Evolutionary conservation across 2,113 vertebrate species (phyloP).

Genomic region (Notarius quadriscutis): DNA sequence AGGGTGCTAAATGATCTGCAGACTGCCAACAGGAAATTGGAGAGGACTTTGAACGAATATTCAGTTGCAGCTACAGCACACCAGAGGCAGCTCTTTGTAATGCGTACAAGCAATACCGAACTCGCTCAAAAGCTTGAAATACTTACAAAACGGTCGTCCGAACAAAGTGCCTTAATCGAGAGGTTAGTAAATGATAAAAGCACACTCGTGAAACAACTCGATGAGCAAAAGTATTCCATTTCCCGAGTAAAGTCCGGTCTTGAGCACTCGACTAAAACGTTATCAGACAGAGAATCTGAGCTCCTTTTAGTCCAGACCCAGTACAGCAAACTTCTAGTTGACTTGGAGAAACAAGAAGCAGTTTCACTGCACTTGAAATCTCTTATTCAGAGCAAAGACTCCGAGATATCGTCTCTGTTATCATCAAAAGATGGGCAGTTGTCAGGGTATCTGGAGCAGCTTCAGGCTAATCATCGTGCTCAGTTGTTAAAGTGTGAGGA

Average conservation of each 20-base stretch:
- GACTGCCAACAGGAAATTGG: constrained; percentile 64
- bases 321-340: constrained; percentile 66
- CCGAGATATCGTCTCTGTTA: constrained; percentile 81
- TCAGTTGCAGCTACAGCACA: constrained; percentile 67
- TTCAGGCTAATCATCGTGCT: constrained; percentile 74
- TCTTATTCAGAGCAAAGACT: constrained; percentile 80
- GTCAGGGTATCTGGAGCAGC: constrained; percentile 78
- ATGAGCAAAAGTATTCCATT: constrained; percentile 60
- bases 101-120: constrained; percentile 72
- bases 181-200: constrained; percentile 70
- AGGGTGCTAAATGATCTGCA: constrained; percentile 71
- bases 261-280: constrained; percentile 66
- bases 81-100: constrained; percentile 72
- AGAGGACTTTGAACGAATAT: constrained; percentile 71
- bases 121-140: constrained; percentile 67
- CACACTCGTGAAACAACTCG: constrained; percentile 63
- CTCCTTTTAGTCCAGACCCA: constrained; percentile 66
- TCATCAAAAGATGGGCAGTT: constrained; percentile 80
- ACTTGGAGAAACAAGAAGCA: constrained; percentile 78
- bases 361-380: constrained; percentile 78
- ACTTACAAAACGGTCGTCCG: constrained; percentile 61
- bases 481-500: constrained; percentile 75
- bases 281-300: constrained; percentile 69
- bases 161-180: constrained; percentile 68
- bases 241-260: constrained; percentile 65